Evolutionary conservation across 2,113 vertebrate genomes (phyloP).

Genomic region (Podilymbus podiceps): DNA sequence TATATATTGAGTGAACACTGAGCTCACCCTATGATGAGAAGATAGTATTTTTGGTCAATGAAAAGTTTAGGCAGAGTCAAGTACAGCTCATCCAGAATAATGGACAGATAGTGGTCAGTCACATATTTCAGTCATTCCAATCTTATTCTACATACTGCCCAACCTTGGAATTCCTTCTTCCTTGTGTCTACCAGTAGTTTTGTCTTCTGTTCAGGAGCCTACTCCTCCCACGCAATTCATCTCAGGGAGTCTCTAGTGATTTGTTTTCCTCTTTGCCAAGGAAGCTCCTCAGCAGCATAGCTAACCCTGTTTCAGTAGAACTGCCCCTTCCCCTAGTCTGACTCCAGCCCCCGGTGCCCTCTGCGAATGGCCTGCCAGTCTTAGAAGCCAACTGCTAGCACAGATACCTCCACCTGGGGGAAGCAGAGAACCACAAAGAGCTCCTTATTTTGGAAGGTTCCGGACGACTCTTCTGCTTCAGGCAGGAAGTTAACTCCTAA

Average conservation of each 20-base stretch:
- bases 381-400: background rate
- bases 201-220: background rate
- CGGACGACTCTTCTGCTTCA: background rate
- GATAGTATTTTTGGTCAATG: background rate
- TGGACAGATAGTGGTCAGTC: background rate
- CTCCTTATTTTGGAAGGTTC: background rate
- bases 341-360: background rate
- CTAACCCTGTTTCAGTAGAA: background rate
- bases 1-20: background rate
- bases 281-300: background rate
- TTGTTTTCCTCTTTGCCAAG: background rate
- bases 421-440: constrained; percentile 41
- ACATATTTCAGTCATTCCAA: background rate
- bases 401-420: constrained; percentile 38
- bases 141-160: background rate
- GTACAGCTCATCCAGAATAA: background rate
- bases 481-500: background rate
- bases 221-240: background rate
- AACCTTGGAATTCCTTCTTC: background rate
- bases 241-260: background rate
- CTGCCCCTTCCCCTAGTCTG: background rate
- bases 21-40: background rate
- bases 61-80: background rate
- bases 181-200: background rate
- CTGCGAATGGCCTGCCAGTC: background rate